Conservation (phyloP, 2,113 vertebrate species). For the Lasiurus borealis region DNA sequence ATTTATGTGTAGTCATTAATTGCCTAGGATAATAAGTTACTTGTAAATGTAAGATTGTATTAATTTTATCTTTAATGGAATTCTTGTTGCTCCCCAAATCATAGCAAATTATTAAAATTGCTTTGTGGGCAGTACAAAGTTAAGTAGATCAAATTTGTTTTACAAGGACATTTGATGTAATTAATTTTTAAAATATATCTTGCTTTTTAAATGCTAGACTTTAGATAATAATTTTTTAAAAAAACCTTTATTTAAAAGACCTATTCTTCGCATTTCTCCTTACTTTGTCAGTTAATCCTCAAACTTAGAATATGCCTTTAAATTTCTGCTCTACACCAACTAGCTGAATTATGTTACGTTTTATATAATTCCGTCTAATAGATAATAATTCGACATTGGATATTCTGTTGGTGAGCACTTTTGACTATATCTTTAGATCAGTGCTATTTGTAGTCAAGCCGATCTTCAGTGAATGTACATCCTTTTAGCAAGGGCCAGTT, state of each 20-base stretch:
- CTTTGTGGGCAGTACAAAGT: slow-evolving; percentile 68
- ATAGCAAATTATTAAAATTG: slow-evolving; percentile 71
- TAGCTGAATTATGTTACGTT: neutral
- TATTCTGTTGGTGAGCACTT: neutral
- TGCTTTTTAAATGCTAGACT: slow-evolving; percentile 43
- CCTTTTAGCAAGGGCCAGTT: neutral
- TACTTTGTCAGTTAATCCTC: slow-evolving; percentile 38
- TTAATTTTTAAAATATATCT: slow-evolving; percentile 69
- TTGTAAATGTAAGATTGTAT: slow-evolving; percentile 69
- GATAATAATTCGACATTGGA: neutral
- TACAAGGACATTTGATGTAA: slow-evolving; percentile 59
- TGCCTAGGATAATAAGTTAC: slow-evolving; percentile 74
- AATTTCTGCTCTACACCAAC: neutral
- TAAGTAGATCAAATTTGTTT: slow-evolving; percentile 67
- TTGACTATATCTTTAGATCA: neutral
- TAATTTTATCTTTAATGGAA: slow-evolving; percentile 75
- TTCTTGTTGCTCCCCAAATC: slow-evolving; percentile 64
- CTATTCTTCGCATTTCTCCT: neutral
- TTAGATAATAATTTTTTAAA: slow-evolving; percentile 51
- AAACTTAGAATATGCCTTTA: neutral
- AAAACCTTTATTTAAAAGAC: slow-evolving; percentile 1
- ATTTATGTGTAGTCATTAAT: slow-evolving; percentile 66
- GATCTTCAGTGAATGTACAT: neutral
- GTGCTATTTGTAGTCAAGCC: neutral
- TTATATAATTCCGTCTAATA: neutral